Evolutionary conservation across 2,888 invertebrate species (phyloP).

Genomic region (Eudemis profundana): DNA sequence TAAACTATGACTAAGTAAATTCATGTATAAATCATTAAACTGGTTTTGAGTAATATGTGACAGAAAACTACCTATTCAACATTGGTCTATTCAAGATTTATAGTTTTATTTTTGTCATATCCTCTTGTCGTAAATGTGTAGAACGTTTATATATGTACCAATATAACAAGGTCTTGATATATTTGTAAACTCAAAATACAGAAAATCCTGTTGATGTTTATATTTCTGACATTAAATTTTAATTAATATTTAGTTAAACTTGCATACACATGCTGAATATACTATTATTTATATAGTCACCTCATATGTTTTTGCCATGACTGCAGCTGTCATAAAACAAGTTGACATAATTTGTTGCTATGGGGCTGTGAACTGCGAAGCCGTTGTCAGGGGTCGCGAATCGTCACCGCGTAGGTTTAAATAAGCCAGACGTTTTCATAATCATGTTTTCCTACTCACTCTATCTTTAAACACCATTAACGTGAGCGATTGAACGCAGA

Average conservation of each 20-base stretch:
- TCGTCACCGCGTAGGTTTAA: constrained; percentile 1
- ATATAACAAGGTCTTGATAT: too few species aligned
- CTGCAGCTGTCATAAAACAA: not conserved
- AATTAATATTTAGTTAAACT: too few species aligned
- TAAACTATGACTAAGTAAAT: not conserved
- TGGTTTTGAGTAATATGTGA: constrained; percentile 19
- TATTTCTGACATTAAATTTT: too few species aligned
- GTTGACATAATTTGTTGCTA: constrained; percentile 11
- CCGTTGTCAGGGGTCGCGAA: constrained; percentile 18
- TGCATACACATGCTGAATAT: not conserved
- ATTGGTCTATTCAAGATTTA: too few species aligned
- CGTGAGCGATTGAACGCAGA: constrained; percentile 53
- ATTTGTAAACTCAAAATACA: too few species aligned
- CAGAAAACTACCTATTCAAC: too few species aligned
- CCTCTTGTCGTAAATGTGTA: too few species aligned
- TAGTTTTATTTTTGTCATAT: too few species aligned
- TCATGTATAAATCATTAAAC: constrained; percentile 28
- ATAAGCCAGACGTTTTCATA: constrained; percentile 27
- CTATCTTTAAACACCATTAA: constrained; percentile 29
- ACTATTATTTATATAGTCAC: too few species aligned
- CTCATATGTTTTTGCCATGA: not conserved
- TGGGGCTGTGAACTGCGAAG: not conserved
- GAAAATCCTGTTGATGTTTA: too few species aligned
- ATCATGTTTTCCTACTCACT: constrained; percentile 20
- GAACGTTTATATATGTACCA: too few species aligned